Evolutionary conservation across 2,888 invertebrate genomes (phyloP).

Genomic region (Cartodere bifasciata): DNA sequence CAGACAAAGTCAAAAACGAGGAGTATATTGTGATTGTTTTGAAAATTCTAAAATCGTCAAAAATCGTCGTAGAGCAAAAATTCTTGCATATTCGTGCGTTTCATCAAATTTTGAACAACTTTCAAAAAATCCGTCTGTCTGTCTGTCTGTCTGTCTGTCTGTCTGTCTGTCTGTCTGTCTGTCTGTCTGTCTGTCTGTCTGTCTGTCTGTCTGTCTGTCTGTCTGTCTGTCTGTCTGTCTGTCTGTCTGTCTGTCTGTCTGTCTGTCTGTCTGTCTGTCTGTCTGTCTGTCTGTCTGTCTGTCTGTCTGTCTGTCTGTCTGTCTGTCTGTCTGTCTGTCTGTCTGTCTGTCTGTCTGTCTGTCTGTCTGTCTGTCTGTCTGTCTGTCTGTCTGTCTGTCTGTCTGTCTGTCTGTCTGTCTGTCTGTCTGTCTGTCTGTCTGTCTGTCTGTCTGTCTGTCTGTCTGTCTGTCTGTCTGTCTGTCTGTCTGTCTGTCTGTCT

Average conservation of each 20-base stretch:
- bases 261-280: constrained; percentile 4
- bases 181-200: constrained; percentile 7
- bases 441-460: constrained; percentile 5
- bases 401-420: constrained; percentile 4
- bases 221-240: constrained; percentile 5
- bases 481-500: constrained; percentile 5
- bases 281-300: constrained; percentile 5
- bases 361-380: constrained; percentile 4
- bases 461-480: constrained; percentile 4
- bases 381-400: constrained; percentile 5
- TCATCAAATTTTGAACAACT: too few relatives aligned
- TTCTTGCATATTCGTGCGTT: too few relatives aligned
- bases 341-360: constrained; percentile 4
- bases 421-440: constrained; percentile 5
- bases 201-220: constrained; percentile 7
- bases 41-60: too few relatives aligned
- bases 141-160: too few relatives aligned
- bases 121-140: too few relatives aligned
- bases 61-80: too few relatives aligned
- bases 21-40: too few relatives aligned
- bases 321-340: constrained; percentile 5
- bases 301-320: constrained; percentile 4
- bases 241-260: constrained; percentile 5
- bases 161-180: constrained; percentile 7
- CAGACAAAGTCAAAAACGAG: too few relatives aligned